Percentiles rank a stretch among this genome's conserved stretches.
Conservation (phyloP, 2,113 vertebrate species). For the Dasyprocta punctata region DNA sequence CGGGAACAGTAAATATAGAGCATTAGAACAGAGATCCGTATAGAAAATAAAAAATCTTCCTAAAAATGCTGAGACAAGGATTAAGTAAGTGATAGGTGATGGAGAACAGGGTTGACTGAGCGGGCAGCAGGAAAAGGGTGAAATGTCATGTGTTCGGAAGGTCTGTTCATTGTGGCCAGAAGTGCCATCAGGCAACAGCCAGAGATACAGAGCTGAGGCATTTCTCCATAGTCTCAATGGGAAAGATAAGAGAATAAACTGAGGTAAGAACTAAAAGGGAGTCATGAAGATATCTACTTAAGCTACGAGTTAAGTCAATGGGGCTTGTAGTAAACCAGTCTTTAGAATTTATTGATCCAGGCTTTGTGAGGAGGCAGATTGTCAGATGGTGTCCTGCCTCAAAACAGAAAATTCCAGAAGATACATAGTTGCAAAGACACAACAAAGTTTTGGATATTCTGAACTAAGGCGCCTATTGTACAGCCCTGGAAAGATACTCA, state of each 20-base stretch:
- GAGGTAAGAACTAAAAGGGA: background rate
- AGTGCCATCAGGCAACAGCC: background rate
- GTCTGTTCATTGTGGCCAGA: background rate
- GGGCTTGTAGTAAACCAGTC: background rate
- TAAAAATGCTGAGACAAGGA: background rate
- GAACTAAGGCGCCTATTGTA: background rate
- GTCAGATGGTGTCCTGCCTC: background rate
- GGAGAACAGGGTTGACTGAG: background rate
- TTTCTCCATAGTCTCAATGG: background rate
- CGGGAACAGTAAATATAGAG: background rate
- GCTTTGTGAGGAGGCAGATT: background rate
- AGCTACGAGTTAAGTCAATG: background rate
- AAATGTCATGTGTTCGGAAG: background rate
- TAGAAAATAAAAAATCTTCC: background rate
- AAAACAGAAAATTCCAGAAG: background rate
- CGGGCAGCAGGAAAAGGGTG: too few relatives aligned
- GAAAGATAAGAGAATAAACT: background rate
- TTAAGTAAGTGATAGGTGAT: background rate
- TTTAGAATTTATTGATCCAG: background rate
- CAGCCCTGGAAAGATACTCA: background rate
- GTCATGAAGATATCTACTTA: background rate
- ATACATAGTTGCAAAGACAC: background rate
- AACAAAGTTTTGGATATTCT: background rate
- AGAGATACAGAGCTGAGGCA: background rate
- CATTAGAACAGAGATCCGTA: background rate